A percentile compares a stretch with the other conserved stretches of the same genome.
Evolutionary conservation across 2,113 vertebrate genomes (phyloP).

Genomic region (Polyodon spathula): DNA sequence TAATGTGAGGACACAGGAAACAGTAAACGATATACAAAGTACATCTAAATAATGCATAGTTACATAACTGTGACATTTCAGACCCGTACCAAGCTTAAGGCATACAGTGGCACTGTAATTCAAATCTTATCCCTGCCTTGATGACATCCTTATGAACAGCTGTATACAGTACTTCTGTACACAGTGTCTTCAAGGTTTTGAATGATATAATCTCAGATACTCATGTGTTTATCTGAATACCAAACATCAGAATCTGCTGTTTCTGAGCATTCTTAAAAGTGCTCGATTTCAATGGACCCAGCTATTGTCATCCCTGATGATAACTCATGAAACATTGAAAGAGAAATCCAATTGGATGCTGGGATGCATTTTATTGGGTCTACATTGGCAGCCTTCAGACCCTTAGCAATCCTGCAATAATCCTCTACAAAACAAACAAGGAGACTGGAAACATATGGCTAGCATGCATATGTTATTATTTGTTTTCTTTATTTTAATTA

Average conservation of each 20-base stretch:
- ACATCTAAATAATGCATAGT: too few species aligned
- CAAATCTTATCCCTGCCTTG: too few species aligned
- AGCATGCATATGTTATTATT: constrained; percentile 4
- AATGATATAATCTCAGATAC: too few species aligned
- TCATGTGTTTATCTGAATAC: background rate
- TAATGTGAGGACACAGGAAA: too few species aligned
- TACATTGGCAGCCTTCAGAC: background rate
- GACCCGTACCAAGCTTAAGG: too few species aligned
- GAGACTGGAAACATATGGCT: background rate
- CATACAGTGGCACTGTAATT: too few species aligned
- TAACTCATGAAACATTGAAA: background rate
- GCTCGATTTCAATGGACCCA: background rate
- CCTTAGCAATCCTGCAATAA: constrained; percentile 1
- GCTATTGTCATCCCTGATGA: constrained; percentile 1
- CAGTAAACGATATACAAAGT: too few species aligned
- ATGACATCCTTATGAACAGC: too few species aligned
- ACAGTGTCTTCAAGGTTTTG: too few species aligned
- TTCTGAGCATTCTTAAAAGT: background rate
- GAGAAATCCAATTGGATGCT: background rate
- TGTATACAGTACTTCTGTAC: too few species aligned
- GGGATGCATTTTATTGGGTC: background rate
- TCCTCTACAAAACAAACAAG: background rate
- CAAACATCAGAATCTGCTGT: background rate
- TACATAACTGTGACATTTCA: too few species aligned
- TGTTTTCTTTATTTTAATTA: constrained; percentile 5